Evolutionary conservation across 2,113 vertebrate species (phyloP).

Genomic region (Esox niger): DNA sequence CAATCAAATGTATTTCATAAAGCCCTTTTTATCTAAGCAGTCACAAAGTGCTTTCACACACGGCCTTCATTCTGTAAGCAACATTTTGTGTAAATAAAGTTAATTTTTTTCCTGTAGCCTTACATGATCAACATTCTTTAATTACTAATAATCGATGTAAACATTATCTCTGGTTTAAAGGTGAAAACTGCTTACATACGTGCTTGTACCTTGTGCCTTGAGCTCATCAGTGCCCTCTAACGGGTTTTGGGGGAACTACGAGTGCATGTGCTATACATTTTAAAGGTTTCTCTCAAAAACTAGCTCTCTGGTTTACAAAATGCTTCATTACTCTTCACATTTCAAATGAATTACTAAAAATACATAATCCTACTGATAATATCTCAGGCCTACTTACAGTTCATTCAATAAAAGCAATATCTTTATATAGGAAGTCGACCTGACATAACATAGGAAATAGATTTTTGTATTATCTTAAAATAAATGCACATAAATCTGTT

Average conservation of each 20-base stretch:
- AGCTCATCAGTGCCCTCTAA: constrained; percentile 39
- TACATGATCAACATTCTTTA: neutral
- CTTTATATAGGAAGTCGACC: neutral
- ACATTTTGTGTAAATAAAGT: neutral
- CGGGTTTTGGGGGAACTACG: constrained; percentile 6
- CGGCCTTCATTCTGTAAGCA: too few species aligned
- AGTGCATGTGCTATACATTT: neutral
- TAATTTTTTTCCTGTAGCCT: neutral
- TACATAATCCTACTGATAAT: too few species aligned
- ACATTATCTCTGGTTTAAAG: neutral
- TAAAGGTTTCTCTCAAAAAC: neutral
- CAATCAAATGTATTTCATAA: too few species aligned
- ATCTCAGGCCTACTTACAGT: too few species aligned
- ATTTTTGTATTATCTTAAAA: neutral
- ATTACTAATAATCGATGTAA: neutral
- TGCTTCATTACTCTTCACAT: too few species aligned
- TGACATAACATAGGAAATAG: neutral
- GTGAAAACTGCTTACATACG: neutral
- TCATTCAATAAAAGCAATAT: neutral
- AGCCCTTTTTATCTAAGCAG: too few species aligned
- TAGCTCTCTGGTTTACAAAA: neutral
- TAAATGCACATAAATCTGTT: neutral
- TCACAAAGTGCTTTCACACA: too few species aligned
- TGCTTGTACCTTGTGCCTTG: neutral
- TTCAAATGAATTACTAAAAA: too few species aligned